Base-by-base conservation (phyloP, 2,797 vertebrate genomes). In the Myotis findleyi region DNA sequence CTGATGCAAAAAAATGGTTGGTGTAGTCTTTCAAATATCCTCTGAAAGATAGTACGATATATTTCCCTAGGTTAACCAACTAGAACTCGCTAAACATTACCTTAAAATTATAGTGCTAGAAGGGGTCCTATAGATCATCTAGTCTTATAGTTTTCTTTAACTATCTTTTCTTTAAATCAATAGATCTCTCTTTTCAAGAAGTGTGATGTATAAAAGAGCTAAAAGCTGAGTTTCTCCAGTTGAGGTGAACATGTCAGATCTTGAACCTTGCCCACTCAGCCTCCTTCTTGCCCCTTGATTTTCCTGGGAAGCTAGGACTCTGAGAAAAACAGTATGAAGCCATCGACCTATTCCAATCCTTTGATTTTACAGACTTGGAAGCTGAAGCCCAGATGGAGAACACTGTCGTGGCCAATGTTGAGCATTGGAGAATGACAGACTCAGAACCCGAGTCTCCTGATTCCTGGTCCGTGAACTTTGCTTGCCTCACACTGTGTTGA, bases 1-100 rank as follows among this genome's bases (percentile, higher is more conserved):
- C 89, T 81, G 88, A 92, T 93, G 80, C 41, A 93, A 88, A 96
- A 96, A 68, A 96, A 68, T 36, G 47, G 41, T 87, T 93, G 77
- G 27, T 66, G 23, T 38, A 44, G 30, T 73, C 79, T 96, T 96
- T 88, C 47, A 79, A 86, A 69, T 83, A 88, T 59, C 57, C 13
- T 92, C 87, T 76, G 73, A 75, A 93, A 89, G 59, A 85, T 64
- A 89, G 25, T 17, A 91, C 49, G 49, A 88, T 79, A 3, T 81
- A 59, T 96, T 96, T 94, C 75, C 66, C 53, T 69, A 57, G 30
- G n/a, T 80, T 62, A 82, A 85, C 36, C 69, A 77, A 51, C 55
- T 83, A 64, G 64, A 89, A 72, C 27, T 49, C 16, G 75, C 80
- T 76, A 49, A 77, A 92, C 59, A 30, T 59, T 36, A 87, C 41